Evolutionary conservation across 2,888 invertebrate species (phyloP).

Genomic region (Eristalinus aeneus): DNA sequence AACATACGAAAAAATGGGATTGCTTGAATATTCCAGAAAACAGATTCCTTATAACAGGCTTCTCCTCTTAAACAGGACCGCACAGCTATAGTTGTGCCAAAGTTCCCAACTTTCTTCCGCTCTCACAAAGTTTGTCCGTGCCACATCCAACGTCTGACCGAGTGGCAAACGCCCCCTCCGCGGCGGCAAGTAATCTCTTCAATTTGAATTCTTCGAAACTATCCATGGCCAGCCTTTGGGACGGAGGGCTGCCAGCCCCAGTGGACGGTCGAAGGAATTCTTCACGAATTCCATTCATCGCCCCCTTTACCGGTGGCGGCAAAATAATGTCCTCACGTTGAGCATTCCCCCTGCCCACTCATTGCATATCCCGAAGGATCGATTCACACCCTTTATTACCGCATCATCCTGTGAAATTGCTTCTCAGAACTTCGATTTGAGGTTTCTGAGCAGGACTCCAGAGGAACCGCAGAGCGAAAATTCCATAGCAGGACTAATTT

Average conservation of each 20-base stretch:
- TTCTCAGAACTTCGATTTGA: background rate
- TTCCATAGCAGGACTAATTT: conserved; percentile 19
- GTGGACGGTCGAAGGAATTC: background rate
- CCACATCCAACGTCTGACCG: background rate
- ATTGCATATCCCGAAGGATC: background rate
- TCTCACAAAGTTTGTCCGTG: background rate
- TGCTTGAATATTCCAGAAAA: too few species aligned
- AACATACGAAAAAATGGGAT: too few species aligned
- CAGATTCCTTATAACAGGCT: too few species aligned
- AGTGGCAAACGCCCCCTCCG: background rate
- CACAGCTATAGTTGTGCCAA: background rate
- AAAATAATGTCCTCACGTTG: background rate
- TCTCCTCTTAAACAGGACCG: too few species aligned
- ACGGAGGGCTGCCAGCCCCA: background rate
- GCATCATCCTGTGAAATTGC: conserved; percentile 1
- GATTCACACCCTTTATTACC: conserved; percentile 12
- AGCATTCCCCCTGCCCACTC: background rate
- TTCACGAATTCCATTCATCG: background rate
- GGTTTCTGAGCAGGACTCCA: background rate
- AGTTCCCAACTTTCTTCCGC: background rate
- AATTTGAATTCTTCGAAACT: background rate
- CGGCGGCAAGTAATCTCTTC: background rate
- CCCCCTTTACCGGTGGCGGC: background rate
- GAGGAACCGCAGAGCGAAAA: conserved; percentile 4
- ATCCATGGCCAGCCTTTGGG: background rate